phyloP scores from a whole-genome alignment of 2,888 invertebrate genomes.

The Limnephilus marmoratus region DNA sequence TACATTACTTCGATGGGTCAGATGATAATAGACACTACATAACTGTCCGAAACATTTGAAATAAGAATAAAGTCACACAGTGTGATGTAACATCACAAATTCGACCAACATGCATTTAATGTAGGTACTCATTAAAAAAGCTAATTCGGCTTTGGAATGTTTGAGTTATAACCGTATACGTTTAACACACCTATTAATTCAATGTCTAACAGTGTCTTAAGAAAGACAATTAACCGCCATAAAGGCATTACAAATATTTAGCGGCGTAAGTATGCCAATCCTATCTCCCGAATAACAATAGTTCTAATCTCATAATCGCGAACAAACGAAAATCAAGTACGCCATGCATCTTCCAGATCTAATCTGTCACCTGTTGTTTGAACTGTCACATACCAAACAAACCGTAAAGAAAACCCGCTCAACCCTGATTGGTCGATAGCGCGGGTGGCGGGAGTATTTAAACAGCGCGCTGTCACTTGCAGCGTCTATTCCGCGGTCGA shows the following conservation, averaged over 20 bases:
- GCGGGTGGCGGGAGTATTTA: constrained; percentile 17
- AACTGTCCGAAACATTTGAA: neutral
- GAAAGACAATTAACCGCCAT: neutral
- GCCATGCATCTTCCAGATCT: neutral
- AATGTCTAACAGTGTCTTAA: neutral
- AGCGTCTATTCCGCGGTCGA: constrained; percentile 16
- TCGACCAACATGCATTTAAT: neutral
- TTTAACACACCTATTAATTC: neutral
- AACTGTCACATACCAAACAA: constrained; percentile 20
- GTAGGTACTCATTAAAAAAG: too few relatives aligned
- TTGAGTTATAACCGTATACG: neutral
- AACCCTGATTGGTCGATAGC: constrained; percentile 10
- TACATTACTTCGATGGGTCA: too few relatives aligned
- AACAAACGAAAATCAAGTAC: constrained; percentile 1
- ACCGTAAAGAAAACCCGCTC: neutral
- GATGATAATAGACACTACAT: neutral
- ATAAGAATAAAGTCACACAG: neutral
- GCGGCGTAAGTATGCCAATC: neutral
- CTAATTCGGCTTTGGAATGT: neutral
- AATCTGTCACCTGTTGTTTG: constrained; percentile 30
- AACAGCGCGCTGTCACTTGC: neutral
- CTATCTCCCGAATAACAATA: neutral
- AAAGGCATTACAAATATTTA: neutral
- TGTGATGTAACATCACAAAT: neutral
- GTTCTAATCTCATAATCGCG: neutral